Evolutionary conservation across 2,113 vertebrate genomes (phyloP), one percentile per base, ranked within the genome.

Genomic region (Microtus montanus): DNA sequence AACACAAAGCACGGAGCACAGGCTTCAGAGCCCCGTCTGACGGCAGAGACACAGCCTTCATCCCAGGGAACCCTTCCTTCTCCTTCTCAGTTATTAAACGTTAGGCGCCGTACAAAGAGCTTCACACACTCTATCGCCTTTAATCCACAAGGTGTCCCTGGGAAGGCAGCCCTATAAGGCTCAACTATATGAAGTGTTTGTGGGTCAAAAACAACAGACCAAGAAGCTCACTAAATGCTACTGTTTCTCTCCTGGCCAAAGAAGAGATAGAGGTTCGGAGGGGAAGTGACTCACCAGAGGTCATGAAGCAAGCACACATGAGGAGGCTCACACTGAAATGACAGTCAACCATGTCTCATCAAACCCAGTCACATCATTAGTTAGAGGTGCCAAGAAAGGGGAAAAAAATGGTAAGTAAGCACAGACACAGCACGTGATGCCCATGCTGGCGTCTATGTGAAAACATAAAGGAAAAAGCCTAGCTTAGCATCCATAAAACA

Each of bases 151-250:
- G 14, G 49, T 22, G 83, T 82, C 54, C 54, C 73, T 52, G 41
- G 49, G 77, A 84, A 90, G 91, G 83, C 5, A 2, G 73, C 6
- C 52, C 64, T 41, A 14, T n/a, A 78, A 90, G 71, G 28, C 63
- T 93, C 64, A 80, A 41, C 52, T 52, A 44, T 20, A 89, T 20
- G 44, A 89, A 78, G 66, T 44, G 68, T 77, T 82, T 63, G 17
- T 87, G 92, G 80, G 80, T 86, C 80, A 88, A 83, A 91, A 96
- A 28, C 58, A 93, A 77, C 47, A 35, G 38, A 87, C 47, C 49
- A 47, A 54, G 14, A 38, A 35, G 41, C 80, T 63, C 52, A 74
- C 24, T 35, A 33, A 73, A 86, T 8, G 28, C 26, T 33, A 91
- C 80, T 13, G 75, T 5, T 68, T 87, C 61, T 71, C 7, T 41